A percentile compares a stretch with the other conserved stretches of the same genome.
phyloP scores from a whole-genome alignment of 2,113 vertebrate genomes.

The Alethe castanea region DNA sequence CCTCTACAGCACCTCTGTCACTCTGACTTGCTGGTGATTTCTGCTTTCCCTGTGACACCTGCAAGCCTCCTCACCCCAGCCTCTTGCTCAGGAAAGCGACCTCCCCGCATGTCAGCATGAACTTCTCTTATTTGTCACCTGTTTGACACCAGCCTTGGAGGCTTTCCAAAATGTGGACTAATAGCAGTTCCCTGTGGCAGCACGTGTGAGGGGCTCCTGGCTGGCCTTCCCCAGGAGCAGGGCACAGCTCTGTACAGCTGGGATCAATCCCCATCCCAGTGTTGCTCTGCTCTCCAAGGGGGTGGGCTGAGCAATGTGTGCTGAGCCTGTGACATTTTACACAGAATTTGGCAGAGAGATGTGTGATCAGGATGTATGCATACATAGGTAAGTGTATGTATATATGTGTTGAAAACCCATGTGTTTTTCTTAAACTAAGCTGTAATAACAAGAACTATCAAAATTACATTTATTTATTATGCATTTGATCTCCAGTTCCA shows the following conservation, averaged over 20 bases:
- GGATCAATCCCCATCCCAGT: background rate
- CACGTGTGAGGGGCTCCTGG: background rate
- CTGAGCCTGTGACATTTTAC: background rate
- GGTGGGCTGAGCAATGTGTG: background rate
- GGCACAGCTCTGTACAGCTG: background rate
- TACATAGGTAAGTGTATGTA: background rate
- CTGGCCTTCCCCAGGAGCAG: background rate
- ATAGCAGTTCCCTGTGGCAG: background rate
- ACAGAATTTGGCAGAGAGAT: background rate
- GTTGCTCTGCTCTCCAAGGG: background rate
- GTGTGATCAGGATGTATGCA: background rate
- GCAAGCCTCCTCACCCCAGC: background rate
- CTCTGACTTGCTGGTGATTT: background rate
- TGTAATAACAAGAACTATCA: background rate
- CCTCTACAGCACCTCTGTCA: background rate
- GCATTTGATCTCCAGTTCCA: background rate
- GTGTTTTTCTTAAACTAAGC: background rate
- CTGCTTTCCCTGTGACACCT: background rate
- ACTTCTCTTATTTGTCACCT: background rate
- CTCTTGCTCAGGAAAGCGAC: accelerated
- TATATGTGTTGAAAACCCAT: background rate
- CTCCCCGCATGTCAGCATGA: background rate
- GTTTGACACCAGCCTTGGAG: background rate
- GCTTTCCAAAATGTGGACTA: background rate
- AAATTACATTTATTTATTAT: background rate